phyloP scores from a whole-genome alignment of 2,888 invertebrate genomes.

The Nasonovia ribisnigri region DNA sequence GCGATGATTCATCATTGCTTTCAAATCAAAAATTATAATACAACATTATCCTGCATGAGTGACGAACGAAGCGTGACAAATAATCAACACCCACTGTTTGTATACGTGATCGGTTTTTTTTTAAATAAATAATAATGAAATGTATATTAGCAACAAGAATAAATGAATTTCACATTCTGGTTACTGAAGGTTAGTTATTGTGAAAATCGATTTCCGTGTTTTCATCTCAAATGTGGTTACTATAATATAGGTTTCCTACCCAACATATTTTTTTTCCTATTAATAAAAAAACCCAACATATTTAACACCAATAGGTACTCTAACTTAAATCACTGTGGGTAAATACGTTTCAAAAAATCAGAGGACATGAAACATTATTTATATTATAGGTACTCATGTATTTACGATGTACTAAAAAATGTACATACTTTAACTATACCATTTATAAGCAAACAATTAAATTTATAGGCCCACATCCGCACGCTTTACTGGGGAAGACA shows the following conservation, averaged over 20 bases:
- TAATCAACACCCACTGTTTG: neutral
- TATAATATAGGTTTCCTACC: neutral
- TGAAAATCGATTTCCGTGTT: neutral
- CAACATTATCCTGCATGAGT: neutral
- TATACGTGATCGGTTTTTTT: neutral
- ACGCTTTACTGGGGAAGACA: conserved; percentile 87
- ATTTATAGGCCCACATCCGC: conserved; percentile 70
- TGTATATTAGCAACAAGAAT: neutral
- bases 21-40: conserved; percentile 7
- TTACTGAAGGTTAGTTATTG: neutral
- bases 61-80: neutral
- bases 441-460: neutral
- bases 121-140: neutral
- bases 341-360: neutral
- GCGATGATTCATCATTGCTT: conserved; percentile 1
- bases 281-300: neutral
- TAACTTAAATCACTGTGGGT: neutral
- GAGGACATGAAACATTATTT: neutral
- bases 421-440: neutral
- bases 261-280: too few species aligned
- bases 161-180: neutral
- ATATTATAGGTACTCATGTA: neutral
- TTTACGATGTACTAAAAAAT: neutral
- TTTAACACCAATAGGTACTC: neutral
- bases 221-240: neutral